These are phyloP conservation scores for Hydractinia symbiolongicarpus DNA, from an alignment of 30 jellyfish, hydroid and myxozoan species.

Conservation along the genomic window DNA sequence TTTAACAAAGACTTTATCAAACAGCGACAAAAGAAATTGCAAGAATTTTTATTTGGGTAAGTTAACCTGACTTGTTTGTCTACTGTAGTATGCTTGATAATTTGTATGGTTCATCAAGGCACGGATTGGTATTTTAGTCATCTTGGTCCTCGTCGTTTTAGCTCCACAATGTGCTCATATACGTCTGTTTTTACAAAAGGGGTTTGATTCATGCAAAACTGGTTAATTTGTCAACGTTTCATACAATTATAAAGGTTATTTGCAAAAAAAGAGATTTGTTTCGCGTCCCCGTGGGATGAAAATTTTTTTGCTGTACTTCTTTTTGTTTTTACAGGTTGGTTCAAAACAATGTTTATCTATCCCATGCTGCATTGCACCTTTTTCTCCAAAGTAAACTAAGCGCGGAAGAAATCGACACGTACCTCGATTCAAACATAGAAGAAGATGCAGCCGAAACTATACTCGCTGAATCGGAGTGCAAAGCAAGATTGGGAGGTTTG, in stretches of 20 bases:
- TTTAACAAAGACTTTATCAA: conserved; percentile 86
- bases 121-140: background rate
- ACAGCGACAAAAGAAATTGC: conserved; percentile 78
- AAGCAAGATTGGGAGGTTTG: conserved; percentile 26
- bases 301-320: background rate
- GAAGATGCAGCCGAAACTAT: conserved; percentile 84
- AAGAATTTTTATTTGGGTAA: conserved; percentile 77
- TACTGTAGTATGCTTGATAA: background rate
- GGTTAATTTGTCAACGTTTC: background rate
- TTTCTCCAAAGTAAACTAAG: conserved; percentile 85
- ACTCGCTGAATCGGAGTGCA: conserved; percentile 70
- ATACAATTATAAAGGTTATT: background rate
- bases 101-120: too few relatives aligned
- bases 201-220: background rate
- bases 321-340: conserved; percentile 46
- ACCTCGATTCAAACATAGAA: conserved; percentile 65
- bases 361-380: conserved; percentile 90
- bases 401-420: conserved; percentile 72
- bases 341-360: conserved; percentile 61
- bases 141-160: background rate
- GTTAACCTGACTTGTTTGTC: conserved; percentile 11
- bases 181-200: background rate
- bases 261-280: background rate
- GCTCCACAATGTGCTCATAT: background rate
- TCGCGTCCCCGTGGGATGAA: background rate